Evolutionary conservation across 1,140 invertebrate species (phyloP).

Genomic region (Eubasilissa regina): DNA sequence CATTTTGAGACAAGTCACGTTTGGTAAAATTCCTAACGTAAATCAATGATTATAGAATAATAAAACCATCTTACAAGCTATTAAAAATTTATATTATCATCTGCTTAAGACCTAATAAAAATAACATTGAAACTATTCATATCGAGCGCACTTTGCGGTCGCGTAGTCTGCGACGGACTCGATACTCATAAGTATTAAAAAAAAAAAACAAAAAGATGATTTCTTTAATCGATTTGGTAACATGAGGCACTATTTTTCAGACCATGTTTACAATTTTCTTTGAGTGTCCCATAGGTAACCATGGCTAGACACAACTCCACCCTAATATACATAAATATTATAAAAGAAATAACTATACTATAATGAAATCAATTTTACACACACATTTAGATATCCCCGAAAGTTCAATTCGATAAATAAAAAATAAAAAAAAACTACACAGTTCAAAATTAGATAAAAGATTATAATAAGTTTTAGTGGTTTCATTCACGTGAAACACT

Average conservation of each 20-base stretch:
- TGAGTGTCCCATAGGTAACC: slow-evolving; percentile 27
- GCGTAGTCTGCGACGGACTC: neutral
- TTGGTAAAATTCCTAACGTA: slow-evolving; percentile 54
- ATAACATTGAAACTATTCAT: slow-evolving; percentile 36
- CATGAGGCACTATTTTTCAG: slow-evolving; percentile 60
- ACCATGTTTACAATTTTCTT: slow-evolving; percentile 54
- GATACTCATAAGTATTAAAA: slow-evolving; percentile 22
- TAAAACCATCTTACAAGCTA: slow-evolving; percentile 58
- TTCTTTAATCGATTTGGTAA: slow-evolving; percentile 59
- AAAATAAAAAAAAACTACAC: neutral
- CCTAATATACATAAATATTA: slow-evolving; percentile 3
- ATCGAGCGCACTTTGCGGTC: slow-evolving; percentile 11
- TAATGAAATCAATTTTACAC: neutral
- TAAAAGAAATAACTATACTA: neutral
- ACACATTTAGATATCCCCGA: neutral
- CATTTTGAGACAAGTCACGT: slow-evolving; percentile 47
- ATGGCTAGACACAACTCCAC: slow-evolving; percentile 30
- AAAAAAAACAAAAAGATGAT: slow-evolving; percentile 26
- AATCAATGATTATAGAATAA: slow-evolving; percentile 47
- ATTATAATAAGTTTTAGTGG: slow-evolving; percentile 22
- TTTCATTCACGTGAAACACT: slow-evolving; percentile 3
- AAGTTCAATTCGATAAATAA: neutral
- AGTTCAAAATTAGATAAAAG: neutral
- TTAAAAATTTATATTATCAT: slow-evolving; percentile 60
- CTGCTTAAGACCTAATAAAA: slow-evolving; percentile 55